Percentiles rank a stretch among this genome's conserved stretches.
Conservation (phyloP, 2,888 invertebrate species). For the Pammene fasciana region DNA sequence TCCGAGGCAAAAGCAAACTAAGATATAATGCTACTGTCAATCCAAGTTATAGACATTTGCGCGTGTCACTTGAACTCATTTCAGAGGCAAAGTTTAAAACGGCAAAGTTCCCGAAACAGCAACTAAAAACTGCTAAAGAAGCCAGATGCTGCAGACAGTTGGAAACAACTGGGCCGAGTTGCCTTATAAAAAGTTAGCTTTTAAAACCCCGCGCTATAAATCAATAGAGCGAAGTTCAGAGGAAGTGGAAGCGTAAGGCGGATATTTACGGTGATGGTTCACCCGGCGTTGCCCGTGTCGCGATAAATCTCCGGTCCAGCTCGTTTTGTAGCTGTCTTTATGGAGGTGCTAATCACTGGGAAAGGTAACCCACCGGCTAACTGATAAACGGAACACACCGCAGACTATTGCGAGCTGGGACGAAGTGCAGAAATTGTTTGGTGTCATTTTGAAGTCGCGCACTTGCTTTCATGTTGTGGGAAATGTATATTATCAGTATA, state of each 20-base stretch:
- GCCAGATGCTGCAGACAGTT: slow-evolving; percentile 81
- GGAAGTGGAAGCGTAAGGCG: slow-evolving; percentile 72
- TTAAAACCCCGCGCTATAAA: slow-evolving; percentile 76
- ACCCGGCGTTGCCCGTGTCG: slow-evolving; percentile 57
- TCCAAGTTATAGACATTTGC: slow-evolving; percentile 43
- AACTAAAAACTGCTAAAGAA: slow-evolving; percentile 74
- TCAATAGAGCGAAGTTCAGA: slow-evolving; percentile 76
- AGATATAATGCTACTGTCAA: slow-evolving; percentile 39
- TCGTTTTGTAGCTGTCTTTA: slow-evolving; percentile 69
- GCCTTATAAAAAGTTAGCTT: slow-evolving; percentile 80
- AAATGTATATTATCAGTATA: slow-evolving; percentile 20
- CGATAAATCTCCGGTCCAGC: slow-evolving; percentile 67
- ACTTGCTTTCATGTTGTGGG: slow-evolving; percentile 30
- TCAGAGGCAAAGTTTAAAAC: slow-evolving; percentile 68
- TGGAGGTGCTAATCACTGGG: slow-evolving; percentile 64
- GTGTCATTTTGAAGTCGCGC: slow-evolving; percentile 32
- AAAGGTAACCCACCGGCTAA: slow-evolving; percentile 43
- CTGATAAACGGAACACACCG: slow-evolving; percentile 48
- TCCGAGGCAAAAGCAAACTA: slow-evolving; percentile 31
- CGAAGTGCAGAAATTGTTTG: slow-evolving; percentile 47
- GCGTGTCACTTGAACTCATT: slow-evolving; percentile 58
- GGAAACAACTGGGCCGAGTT: slow-evolving; percentile 76
- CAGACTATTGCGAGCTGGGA: slow-evolving; percentile 46
- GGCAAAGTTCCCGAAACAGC: slow-evolving; percentile 72
- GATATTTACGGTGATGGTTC: slow-evolving; percentile 75